phyloP scores from a whole-genome alignment of 2,888 invertebrate genomes.

The Elgonia sp. region DNA sequence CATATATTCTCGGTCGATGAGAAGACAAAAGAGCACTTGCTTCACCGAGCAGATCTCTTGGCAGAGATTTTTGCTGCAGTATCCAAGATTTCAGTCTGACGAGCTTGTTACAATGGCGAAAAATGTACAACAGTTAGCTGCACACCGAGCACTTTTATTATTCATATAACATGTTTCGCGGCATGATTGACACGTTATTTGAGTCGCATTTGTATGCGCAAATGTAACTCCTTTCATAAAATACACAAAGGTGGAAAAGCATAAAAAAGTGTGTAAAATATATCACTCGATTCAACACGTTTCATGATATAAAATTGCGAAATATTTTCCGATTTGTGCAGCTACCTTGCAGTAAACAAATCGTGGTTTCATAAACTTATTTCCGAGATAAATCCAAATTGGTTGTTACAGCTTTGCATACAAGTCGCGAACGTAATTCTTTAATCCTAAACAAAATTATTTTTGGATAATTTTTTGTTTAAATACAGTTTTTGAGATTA shows the following conservation, averaged over 20 bases:
- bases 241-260: slow-evolving; percentile 25
- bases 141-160: slow-evolving; percentile 68
- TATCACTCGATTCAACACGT: slow-evolving; percentile 28
- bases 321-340: too few relatives aligned
- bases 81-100: slow-evolving; percentile 72
- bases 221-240: slow-evolving; percentile 59
- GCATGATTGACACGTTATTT: slow-evolving; percentile 71
- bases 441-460: too few relatives aligned
- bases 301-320: neutral
- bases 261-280: slow-evolving; percentile 31
- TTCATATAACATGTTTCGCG: slow-evolving; percentile 58
- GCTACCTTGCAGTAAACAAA: too few relatives aligned
- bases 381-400: too few relatives aligned
- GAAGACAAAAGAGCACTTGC: slow-evolving; percentile 77
- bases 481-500: too few relatives aligned
- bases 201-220: slow-evolving; percentile 60
- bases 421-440: too few relatives aligned
- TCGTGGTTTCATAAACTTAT: too few relatives aligned
- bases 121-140: slow-evolving; percentile 64
- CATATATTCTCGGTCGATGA: slow-evolving; percentile 64
- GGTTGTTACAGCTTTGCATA: too few relatives aligned
- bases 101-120: slow-evolving; percentile 66
- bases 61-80: slow-evolving; percentile 75
- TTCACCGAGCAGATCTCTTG: slow-evolving; percentile 74
- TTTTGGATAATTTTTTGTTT: too few relatives aligned